Evolutionary conservation across 2,888 invertebrate species (phyloP).

Genomic region (Caenorhabditis doughertyi): DNA sequence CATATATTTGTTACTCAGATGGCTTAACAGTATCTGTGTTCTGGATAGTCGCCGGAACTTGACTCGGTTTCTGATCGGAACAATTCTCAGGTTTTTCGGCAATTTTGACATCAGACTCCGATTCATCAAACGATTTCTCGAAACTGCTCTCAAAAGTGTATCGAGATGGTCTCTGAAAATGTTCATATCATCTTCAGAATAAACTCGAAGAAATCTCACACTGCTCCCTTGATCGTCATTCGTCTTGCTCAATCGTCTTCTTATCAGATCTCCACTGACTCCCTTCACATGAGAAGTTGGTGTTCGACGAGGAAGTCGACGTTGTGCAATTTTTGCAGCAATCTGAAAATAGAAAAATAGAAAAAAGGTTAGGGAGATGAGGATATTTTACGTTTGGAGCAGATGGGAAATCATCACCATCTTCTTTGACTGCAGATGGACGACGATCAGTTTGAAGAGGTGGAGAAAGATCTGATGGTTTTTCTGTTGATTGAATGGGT

Average conservation of each 20-base stretch:
- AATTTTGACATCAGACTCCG: not conserved
- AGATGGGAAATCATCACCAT: conserved; percentile 29
- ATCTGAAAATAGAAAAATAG: conserved; percentile 30
- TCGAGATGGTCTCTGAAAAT: conserved; percentile 15
- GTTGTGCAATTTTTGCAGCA: conserved; percentile 55
- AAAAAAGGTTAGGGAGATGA: not conserved
- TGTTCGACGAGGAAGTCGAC: conserved; percentile 57
- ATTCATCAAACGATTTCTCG: conserved; percentile 23
- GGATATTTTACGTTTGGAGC: conserved; percentile 41
- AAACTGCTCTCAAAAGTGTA: conserved; percentile 19
- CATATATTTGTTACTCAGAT: not conserved
- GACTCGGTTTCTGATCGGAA: not conserved
- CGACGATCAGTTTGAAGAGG: conserved; percentile 27
- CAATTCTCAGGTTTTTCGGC: not conserved
- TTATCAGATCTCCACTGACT: conserved; percentile 37
- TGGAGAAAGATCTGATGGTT: not conserved
- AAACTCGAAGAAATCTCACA: not conserved
- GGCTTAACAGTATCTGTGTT: not conserved
- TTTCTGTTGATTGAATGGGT: not conserved
- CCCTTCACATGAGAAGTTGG: conserved; percentile 64
- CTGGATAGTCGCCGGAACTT: not conserved
- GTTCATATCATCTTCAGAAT: not conserved
- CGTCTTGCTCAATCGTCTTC: conserved; percentile 55
- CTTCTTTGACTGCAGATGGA: conserved; percentile 2
- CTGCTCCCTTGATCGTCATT: conserved; percentile 25